Conservation (phyloP, 2,113 vertebrate genomes). For the Cryptotis parvus region DNA sequence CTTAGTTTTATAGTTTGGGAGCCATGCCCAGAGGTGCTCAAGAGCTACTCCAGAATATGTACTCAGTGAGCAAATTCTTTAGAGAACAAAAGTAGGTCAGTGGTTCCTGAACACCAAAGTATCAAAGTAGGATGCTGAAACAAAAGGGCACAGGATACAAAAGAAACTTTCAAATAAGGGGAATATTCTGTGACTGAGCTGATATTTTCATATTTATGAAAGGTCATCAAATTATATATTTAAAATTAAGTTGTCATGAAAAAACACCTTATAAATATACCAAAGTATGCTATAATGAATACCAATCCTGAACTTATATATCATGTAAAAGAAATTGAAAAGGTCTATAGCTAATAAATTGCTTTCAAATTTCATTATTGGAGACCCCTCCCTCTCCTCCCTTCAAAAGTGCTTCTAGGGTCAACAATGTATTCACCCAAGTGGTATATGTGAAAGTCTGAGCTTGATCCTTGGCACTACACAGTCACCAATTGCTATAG, state of each 20-base stretch:
- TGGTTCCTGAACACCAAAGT: not conserved
- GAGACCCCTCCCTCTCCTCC: accelerated
- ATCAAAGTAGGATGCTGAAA: not conserved
- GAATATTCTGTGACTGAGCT: not conserved
- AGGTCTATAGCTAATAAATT: not conserved
- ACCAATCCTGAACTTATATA: not conserved
- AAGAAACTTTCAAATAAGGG: not conserved
- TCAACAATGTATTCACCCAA: no score
- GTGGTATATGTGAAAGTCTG: no score
- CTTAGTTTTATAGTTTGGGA: no score
- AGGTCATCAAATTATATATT: not conserved
- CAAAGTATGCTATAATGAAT: not conserved
- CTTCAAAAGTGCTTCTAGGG: slow-evolving; percentile 15
- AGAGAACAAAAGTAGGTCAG: not conserved
- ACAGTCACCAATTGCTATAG: no score
- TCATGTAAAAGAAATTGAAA: not conserved
- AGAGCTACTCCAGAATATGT: no score
- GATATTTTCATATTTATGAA: not conserved
- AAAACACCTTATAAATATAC: not conserved
- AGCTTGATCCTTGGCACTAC: no score
- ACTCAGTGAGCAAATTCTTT: no score
- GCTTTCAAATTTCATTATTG: not conserved
- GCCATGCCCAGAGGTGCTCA: no score
- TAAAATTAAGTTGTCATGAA: not conserved
- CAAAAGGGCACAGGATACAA: not conserved